phyloP scores from a whole-genome alignment of 2,888 invertebrate genomes.

The Amblyjoppa proteus region DNA sequence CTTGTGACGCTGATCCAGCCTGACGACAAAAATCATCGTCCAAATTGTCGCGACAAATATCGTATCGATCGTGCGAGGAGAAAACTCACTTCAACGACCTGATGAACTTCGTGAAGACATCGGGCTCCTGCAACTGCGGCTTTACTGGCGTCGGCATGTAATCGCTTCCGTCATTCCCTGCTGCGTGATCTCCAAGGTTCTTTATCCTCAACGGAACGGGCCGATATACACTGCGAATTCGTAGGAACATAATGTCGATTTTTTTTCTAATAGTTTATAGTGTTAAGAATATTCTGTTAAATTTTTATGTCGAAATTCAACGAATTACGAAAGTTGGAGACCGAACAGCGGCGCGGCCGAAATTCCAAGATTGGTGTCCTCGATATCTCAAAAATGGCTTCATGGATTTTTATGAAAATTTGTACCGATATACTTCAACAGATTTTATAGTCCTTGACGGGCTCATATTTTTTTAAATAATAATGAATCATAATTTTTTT shows the following conservation, averaged over 20 bases:
- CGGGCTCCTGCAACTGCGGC: constrained; percentile 72
- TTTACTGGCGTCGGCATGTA: constrained; percentile 81
- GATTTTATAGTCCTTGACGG: too few relatives aligned
- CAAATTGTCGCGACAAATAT: not conserved
- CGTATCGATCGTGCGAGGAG: not conserved
- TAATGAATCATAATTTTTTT: too few relatives aligned
- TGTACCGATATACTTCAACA: too few relatives aligned
- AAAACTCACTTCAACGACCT: constrained; percentile 74
- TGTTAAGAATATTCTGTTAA: too few relatives aligned
- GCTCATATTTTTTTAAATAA: too few relatives aligned
- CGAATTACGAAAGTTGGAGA: too few relatives aligned
- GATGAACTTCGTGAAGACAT: constrained; percentile 78
- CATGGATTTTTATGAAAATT: too few relatives aligned
- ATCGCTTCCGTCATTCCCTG: constrained; percentile 80
- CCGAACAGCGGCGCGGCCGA: too few relatives aligned
- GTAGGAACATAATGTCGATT: not conserved
- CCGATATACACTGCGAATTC: constrained; percentile 75
- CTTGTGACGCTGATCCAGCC: constrained; percentile 74
- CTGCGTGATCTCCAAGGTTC: constrained; percentile 82
- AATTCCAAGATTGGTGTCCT: too few relatives aligned
- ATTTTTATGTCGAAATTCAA: too few relatives aligned
- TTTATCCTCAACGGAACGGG: constrained; percentile 81
- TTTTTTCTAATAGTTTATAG: too few relatives aligned
- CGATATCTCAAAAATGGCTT: too few relatives aligned
- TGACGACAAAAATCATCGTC: constrained; percentile 55